Base-by-base conservation (phyloP, 2,113 vertebrate genomes). In the Lynx canadensis region DNA sequence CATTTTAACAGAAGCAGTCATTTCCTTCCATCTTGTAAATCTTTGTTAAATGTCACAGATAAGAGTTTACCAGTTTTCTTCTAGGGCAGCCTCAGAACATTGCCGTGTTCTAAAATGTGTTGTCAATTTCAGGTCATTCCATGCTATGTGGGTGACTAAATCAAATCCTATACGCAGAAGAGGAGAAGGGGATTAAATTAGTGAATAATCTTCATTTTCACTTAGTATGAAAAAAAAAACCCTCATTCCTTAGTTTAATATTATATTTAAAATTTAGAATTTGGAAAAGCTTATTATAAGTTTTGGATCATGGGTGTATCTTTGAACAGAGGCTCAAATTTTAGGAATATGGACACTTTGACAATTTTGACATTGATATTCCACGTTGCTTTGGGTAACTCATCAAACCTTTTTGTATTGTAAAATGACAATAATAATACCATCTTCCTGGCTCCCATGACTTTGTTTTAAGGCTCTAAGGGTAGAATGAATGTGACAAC, bases 1-100 rank as follows among this genome's bases (percentile, higher is more conserved):
- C 55, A 92, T 91, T 94, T 96, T 95, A 92, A 74, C 4, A 41
- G 71, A 94, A 91, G 69, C 55, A 78, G 50, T 66, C 79, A 93
- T 81, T 92, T 96, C 5, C 45, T 96, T 36, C 41, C 48, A 57
- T 95, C 48, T 66, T 25, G 6, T 50, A 38, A 74, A 82, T 91
- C 50, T 95, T 88, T 93, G 79, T 38, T 83, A 50, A 50, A 45
- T 83, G 63, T 85, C 63, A 84, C 23, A 63, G 81, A 50, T 73
- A 55, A 95, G 45, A 65, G 38, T 80, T 80, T 95, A 50, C 33
- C 76, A 95, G 68, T 63, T 33, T 80, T 36, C 88, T 36, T 69
- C 55, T 23, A 81, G 38, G 84, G 14, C 29, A 88, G 18, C 4
- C 21, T 63, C 7, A 89, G 38, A 79, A 80, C 60, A 71, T 38